Evolutionary conservation across 2,888 invertebrate species (phyloP).

Genomic region (Melanophora roralis): DNA sequence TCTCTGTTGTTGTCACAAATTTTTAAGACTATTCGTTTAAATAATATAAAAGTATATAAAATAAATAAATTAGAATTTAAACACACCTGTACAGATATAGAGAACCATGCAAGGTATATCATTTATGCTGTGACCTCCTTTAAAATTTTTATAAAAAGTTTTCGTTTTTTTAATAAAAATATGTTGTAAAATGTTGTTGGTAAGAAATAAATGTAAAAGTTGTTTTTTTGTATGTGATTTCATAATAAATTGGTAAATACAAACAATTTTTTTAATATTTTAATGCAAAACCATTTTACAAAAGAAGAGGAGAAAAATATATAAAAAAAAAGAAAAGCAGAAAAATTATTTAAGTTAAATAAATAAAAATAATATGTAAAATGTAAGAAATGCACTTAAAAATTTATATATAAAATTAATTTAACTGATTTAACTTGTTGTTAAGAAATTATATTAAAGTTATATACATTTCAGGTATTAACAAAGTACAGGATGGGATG

Average conservation of each 20-base stretch:
- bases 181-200: constrained; percentile 45
- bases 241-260: constrained; percentile 4
- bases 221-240: constrained; percentile 33
- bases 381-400: constrained; percentile 43
- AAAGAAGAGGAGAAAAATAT: constrained; percentile 62
- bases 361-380: constrained; percentile 41
- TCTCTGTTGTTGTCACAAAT: constrained; percentile 1
- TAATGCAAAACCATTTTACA: constrained; percentile 45
- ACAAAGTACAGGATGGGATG: background rate
- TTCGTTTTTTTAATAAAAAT: constrained; percentile 26
- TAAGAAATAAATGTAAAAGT: constrained; percentile 30
- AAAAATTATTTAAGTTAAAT: constrained; percentile 63
- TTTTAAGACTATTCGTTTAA: constrained; percentile 32
- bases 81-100: constrained; percentile 77
- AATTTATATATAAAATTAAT: constrained; percentile 10
- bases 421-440: constrained; percentile 55
- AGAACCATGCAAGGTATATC: constrained; percentile 77
- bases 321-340: constrained; percentile 67
- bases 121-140: constrained; percentile 74
- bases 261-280: background rate
- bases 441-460: constrained; percentile 10
- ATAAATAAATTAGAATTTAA: constrained; percentile 58
- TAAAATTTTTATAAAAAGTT: constrained; percentile 62
- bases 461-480: constrained; percentile 14
- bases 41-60: constrained; percentile 25